Evolutionary conservation across 2,113 vertebrate genomes (phyloP).

Genomic region (Leptosomus discolor): DNA sequence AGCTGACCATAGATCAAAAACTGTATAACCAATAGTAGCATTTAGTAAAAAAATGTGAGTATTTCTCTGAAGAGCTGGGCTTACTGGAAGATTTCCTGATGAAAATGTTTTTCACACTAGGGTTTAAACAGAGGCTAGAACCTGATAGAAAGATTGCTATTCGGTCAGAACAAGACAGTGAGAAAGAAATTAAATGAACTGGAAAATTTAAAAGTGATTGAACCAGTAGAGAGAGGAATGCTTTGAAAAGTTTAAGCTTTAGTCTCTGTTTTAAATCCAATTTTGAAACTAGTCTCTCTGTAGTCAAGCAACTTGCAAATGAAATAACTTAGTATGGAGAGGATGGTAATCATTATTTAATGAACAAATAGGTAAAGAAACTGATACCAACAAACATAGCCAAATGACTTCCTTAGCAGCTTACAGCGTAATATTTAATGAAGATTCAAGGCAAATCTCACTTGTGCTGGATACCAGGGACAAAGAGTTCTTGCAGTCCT

Average conservation of each 20-base stretch:
- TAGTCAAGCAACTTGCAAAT: neutral
- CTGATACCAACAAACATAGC: neutral
- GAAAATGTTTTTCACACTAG: neutral
- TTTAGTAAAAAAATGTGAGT: neutral
- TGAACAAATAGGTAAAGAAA: neutral
- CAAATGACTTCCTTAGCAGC: neutral
- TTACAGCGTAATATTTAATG: neutral
- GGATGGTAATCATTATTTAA: neutral
- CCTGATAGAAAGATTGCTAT: neutral
- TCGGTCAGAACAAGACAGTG: neutral
- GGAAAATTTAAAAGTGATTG: constrained; percentile 38
- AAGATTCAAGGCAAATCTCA: neutral
- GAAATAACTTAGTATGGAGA: neutral
- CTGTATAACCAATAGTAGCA: neutral
- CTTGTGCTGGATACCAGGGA: neutral
- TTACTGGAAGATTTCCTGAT: neutral
- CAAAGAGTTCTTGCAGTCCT: neutral
- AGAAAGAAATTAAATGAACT: constrained; percentile 20
- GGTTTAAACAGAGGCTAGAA: neutral
- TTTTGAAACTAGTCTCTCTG: neutral
- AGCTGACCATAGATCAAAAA: neutral
- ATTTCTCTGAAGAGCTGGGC: neutral
- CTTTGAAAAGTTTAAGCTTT: neutral
- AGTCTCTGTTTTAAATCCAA: neutral
- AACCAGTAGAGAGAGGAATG: neutral